phyloP scores from a whole-genome alignment of 2,113 vertebrate species.

The Oenanthe melanoleuca region DNA sequence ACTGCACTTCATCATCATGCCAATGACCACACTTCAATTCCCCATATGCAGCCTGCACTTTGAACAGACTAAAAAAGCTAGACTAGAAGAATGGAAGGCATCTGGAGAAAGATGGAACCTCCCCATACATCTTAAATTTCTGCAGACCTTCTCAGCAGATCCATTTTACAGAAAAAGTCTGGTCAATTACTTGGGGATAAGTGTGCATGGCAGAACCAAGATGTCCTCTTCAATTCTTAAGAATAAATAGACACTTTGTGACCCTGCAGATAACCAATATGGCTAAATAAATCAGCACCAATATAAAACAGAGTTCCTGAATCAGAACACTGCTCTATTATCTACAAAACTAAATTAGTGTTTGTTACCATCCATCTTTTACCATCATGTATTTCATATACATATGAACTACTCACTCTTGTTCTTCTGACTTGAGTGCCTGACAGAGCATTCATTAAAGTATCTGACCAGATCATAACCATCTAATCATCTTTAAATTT shows the following conservation, averaged over 20 bases:
- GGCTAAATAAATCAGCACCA: neutral
- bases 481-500: neutral
- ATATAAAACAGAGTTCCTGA: neutral
- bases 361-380: neutral
- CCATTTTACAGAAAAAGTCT: neutral
- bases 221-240: neutral
- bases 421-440: neutral
- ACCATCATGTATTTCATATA: neutral
- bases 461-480: neutral
- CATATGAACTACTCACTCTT: neutral
- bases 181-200: neutral
- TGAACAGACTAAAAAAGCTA: neutral
- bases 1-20: neutral
- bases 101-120: neutral
- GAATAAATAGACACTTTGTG: neutral
- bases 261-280: neutral
- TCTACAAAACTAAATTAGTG: neutral
- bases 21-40: neutral
- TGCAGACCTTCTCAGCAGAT: neutral
- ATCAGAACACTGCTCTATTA: neutral
- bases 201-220: neutral
- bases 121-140: neutral
- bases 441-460: neutral
- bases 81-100: neutral
- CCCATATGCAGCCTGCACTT: neutral